Conservation (phyloP, 2,113 vertebrate species). For the Hyperoodon ampullatus region DNA sequence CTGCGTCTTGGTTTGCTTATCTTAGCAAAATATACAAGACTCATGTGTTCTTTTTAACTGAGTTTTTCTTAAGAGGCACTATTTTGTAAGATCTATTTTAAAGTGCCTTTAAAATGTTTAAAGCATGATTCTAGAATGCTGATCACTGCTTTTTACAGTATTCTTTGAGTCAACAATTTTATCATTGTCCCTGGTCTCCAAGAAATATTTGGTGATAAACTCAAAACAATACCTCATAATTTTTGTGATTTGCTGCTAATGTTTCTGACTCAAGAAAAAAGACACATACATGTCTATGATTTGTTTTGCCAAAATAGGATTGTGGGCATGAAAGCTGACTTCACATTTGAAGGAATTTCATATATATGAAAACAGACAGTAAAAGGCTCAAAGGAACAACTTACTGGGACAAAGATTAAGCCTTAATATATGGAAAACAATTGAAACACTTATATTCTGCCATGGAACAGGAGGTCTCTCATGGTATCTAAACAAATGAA, state of each 20-base stretch:
- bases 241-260: background rate
- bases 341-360: background rate
- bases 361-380: background rate
- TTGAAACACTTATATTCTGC: background rate
- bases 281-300: background rate
- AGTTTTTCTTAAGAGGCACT: background rate
- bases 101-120: background rate
- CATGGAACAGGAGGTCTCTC: background rate
- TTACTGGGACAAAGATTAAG: background rate
- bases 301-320: background rate
- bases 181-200: rapidly evolving
- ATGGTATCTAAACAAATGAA: background rate
- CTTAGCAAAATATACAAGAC: background rate
- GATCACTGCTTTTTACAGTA: background rate
- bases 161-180: background rate
- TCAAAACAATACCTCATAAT: rapidly evolving
- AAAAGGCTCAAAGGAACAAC: background rate
- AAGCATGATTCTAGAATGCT: background rate
- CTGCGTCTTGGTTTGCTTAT: background rate
- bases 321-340: background rate
- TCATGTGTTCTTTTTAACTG: background rate
- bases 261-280: background rate
- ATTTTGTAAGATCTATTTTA: background rate
- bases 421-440: background rate
- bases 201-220: background rate